Percentiles rank a stretch among this genome's conserved stretches.
Evolutionary conservation across 2,113 vertebrate species (phyloP).

Genomic region (Brachyistius frenatus): DNA sequence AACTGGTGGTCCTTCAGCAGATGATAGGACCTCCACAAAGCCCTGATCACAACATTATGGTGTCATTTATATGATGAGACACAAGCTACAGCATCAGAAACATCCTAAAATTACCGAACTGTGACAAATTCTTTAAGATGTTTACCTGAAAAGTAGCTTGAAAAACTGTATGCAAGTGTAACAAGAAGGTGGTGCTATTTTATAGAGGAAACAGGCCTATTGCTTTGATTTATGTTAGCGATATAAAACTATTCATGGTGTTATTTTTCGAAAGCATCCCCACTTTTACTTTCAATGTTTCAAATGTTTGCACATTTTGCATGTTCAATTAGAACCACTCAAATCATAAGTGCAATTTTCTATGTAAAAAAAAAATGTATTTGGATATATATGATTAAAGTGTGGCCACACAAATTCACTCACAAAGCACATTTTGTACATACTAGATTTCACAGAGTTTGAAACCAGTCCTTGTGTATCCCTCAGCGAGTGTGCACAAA

Average conservation of each 20-base stretch:
- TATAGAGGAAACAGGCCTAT: not conserved
- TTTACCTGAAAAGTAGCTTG: not conserved
- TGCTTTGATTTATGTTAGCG: not conserved
- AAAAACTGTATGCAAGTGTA: not conserved
- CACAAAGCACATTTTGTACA: not conserved
- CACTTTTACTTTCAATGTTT: not conserved
- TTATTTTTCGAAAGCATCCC: not conserved
- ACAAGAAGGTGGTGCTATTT: not conserved
- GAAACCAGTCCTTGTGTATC: not conserved
- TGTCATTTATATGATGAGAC: not conserved
- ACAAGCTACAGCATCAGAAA: not conserved
- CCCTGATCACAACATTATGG: not conserved
- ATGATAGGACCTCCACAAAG: not conserved
- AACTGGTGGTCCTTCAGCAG: not conserved
- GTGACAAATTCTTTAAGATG: not conserved
- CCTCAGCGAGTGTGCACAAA: not conserved
- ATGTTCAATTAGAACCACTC: not conserved
- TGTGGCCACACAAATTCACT: not conserved
- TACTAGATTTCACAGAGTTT: not conserved
- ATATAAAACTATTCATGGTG: not conserved
- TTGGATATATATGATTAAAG: not conserved
- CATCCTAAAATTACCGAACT: too few species aligned
- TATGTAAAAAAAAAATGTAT: too few species aligned
- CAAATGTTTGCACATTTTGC: not conserved
- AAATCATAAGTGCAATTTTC: not conserved